Conservation (phyloP, 2,797 vertebrate species). For the Fundulus diaphanus region DNA sequence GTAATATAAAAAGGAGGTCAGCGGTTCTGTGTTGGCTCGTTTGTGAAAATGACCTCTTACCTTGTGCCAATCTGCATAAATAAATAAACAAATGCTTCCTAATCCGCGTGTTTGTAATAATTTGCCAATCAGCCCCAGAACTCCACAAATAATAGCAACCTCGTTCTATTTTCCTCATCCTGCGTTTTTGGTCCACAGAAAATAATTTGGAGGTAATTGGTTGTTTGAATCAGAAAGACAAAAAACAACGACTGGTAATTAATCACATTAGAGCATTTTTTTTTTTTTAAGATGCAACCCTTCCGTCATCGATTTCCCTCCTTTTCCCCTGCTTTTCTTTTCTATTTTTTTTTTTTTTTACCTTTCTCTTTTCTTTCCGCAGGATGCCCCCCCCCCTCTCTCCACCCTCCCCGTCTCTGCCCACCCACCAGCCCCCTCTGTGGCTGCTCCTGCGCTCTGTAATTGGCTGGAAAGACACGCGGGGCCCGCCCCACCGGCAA, state of each 20-base stretch:
- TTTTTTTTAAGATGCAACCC: slow-evolving; percentile 52
- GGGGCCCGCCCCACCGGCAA: slow-evolving; percentile 56
- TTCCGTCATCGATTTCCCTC: slow-evolving; percentile 17
- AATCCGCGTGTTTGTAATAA: not conserved
- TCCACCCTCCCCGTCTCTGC: too few relatives aligned
- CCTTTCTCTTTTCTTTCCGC: slow-evolving; percentile 12
- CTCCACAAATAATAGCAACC: not conserved
- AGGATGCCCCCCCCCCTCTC: slow-evolving; percentile 31
- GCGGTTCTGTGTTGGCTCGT: too few relatives aligned
- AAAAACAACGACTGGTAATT: slow-evolving; percentile 53
- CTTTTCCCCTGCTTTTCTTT: too few relatives aligned
- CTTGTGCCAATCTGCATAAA: not conserved
- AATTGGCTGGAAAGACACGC: slow-evolving; percentile 61
- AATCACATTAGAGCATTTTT: slow-evolving; percentile 73
- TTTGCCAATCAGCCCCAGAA: not conserved
- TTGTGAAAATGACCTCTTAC: not conserved
- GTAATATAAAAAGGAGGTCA: too few relatives aligned
- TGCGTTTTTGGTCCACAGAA: slow-evolving; percentile 25
- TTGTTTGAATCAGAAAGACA: slow-evolving; percentile 52
- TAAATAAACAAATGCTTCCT: not conserved
- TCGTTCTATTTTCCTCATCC: slow-evolving; percentile 25
- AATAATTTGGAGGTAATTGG: slow-evolving; percentile 45
- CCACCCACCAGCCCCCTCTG: too few relatives aligned
- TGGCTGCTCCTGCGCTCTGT: slow-evolving; percentile 50
- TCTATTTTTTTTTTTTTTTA: slow-evolving; percentile 71